Percentiles rank a stretch among this genome's conserved stretches.
Conservation (phyloP, 2,888 invertebrate genomes). For the Fragum sueziense region DNA sequence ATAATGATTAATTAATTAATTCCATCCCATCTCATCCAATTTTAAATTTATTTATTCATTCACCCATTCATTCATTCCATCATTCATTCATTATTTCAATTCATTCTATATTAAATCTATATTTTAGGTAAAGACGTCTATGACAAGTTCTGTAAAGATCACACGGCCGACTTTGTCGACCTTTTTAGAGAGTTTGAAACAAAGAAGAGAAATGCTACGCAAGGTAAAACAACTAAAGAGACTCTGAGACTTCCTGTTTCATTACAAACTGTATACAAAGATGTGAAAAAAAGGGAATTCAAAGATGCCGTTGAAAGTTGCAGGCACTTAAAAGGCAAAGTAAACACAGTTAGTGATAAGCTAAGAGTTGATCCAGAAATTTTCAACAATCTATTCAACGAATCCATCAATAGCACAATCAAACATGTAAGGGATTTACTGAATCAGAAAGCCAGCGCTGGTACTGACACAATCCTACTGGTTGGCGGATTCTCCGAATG, state of each 20-base stretch:
- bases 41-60: background rate
- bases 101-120: too few relatives aligned
- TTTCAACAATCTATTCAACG: conserved; percentile 52
- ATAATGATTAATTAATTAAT: too few relatives aligned
- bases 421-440: conserved; percentile 56
- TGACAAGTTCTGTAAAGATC: conserved; percentile 34
- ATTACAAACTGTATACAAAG: conserved; percentile 46
- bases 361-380: conserved; percentile 52
- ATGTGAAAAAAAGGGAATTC: conserved; percentile 25
- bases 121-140: conserved; percentile 40
- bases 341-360: conserved; percentile 49
- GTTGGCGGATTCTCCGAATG: conserved; percentile 68
- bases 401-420: conserved; percentile 46
- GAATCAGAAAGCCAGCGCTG: conserved; percentile 38
- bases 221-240: conserved; percentile 40
- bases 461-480: conserved; percentile 55
- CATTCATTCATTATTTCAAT: too few relatives aligned
- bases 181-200: conserved; percentile 64
- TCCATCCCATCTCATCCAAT: too few relatives aligned
- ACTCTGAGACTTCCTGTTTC: conserved; percentile 59
- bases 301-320: conserved; percentile 38
- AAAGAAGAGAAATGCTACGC: conserved; percentile 59
- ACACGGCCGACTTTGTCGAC: conserved; percentile 58
- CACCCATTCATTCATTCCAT: background rate
- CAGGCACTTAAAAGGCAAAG: conserved; percentile 39